Percentiles rank a stretch among this genome's conserved stretches.
phyloP scores from a whole-genome alignment of 2,113 vertebrate species.

The Thermophis baileyi region DNA sequence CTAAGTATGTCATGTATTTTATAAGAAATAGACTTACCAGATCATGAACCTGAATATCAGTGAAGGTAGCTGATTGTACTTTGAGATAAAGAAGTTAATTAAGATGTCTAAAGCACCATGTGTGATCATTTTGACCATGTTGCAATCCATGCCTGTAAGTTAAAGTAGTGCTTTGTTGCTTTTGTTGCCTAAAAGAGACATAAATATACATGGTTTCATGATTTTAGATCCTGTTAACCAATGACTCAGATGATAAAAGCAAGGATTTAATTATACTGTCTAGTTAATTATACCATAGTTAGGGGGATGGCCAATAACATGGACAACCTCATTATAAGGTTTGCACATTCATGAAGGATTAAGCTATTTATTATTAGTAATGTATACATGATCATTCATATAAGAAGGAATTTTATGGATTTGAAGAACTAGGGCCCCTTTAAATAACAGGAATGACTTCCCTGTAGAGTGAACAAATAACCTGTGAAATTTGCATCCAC shows the following conservation, averaged over 20 bases:
- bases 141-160: not conserved
- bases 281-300: not conserved
- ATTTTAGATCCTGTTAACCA: not conserved
- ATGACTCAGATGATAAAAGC: not conserved
- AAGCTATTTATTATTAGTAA: not conserved
- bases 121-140: not conserved
- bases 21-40: constrained; percentile 5
- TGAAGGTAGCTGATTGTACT: not conserved
- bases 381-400: not conserved
- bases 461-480: not conserved
- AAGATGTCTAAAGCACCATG: not conserved
- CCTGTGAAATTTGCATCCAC: not conserved
- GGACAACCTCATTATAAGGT: not conserved
- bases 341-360: not conserved
- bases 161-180: not conserved
- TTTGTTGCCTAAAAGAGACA: not conserved
- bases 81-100: not conserved
- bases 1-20: not conserved
- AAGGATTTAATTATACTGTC: not conserved
- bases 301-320: not conserved
- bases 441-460: not conserved
- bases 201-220: not conserved
- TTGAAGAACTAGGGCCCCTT: not conserved
- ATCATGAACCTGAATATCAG: not conserved
- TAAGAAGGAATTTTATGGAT: not conserved